phyloP scores from a whole-genome alignment of 2,113 vertebrate genomes.

The Nyctereutes procyonoides region DNA sequence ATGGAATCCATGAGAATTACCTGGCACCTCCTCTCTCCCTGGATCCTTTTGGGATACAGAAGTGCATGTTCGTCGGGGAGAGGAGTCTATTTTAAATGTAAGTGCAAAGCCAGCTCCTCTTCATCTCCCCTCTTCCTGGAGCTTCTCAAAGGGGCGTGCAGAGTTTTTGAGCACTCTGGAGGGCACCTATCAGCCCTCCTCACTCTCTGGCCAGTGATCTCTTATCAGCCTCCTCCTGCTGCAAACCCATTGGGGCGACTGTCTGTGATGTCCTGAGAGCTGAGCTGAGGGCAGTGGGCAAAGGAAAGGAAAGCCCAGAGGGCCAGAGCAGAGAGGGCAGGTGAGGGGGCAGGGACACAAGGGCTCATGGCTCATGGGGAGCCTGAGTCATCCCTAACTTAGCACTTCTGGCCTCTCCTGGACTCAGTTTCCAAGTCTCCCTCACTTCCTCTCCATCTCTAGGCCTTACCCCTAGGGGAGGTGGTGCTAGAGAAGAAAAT shows the following conservation, averaged over 20 bases:
- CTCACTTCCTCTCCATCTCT: not conserved
- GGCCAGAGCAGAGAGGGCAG: not conserved
- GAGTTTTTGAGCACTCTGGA: not conserved
- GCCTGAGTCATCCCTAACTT: not conserved
- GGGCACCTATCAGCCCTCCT: not conserved
- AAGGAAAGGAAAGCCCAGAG: not conserved
- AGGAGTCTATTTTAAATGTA: not conserved
- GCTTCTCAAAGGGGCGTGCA: not conserved
- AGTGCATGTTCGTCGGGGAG: accelerated
- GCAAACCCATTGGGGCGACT: not conserved
- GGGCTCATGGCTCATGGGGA: not conserved
- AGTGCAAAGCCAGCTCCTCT: not conserved
- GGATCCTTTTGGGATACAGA: not conserved
- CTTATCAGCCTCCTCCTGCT: not conserved
- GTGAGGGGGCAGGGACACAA: not conserved
- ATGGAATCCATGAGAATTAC: not conserved
- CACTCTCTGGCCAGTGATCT: not conserved
- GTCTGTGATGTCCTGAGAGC: not conserved
- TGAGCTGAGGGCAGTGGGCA: not conserved
- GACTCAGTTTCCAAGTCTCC: not conserved
- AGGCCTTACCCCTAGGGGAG: not conserved
- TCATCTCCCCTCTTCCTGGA: not conserved
- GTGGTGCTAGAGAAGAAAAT: not conserved
- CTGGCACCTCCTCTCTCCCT: not conserved
- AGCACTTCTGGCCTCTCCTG: not conserved